These are phyloP conservation scores for Trachelus tabidus DNA, from an alignment of 2,888 invertebrate species.

Conservation along the genomic window DNA sequence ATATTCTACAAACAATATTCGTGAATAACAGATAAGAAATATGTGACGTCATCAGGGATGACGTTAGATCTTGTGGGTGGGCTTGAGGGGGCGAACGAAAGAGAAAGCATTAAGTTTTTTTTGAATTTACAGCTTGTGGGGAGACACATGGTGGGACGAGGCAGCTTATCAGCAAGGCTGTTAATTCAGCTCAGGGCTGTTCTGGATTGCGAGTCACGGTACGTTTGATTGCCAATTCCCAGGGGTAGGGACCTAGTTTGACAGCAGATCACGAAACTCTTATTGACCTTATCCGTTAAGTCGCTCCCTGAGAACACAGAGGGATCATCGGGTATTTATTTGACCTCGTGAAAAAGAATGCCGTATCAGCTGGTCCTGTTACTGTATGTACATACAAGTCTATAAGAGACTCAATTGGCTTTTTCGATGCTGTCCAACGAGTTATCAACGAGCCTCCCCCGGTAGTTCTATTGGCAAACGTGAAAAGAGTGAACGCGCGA, in stretches of 20 bases:
- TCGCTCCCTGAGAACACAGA: neutral
- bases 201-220: neutral
- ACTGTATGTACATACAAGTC: neutral
- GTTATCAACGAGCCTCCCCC: neutral
- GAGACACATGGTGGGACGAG: neutral
- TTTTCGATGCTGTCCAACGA: neutral
- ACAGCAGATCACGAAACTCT: conserved; percentile 1
- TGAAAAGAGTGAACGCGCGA: neutral
- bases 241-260: neutral
- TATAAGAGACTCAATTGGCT: neutral
- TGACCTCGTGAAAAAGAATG: neutral
- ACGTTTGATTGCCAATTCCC: neutral
- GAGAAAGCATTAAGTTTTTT: neutral
- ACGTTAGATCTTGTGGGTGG: no score
- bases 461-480: neutral
- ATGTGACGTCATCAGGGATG: neutral
- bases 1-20: neutral
- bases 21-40: neutral
- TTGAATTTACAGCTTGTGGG: neutral
- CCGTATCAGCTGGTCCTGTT: neutral
- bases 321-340: neutral
- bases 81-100: neutral
- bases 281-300: conserved; percentile 8
- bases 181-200: neutral
- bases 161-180: neutral